Conservation (phyloP, 2,113 vertebrate species). For the Perca fluviatilis region DNA sequence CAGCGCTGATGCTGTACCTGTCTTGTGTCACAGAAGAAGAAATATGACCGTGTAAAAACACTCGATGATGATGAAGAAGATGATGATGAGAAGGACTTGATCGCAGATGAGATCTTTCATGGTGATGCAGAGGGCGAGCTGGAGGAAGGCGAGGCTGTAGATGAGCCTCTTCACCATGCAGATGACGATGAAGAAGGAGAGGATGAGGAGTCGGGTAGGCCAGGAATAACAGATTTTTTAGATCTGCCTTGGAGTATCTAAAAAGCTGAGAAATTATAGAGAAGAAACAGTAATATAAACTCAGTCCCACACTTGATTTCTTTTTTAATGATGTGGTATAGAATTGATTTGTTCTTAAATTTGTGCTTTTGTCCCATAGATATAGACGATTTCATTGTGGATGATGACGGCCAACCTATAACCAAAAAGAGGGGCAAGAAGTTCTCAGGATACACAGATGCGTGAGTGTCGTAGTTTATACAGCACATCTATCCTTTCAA, state of each 20-base stretch:
- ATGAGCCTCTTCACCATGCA: slow-evolving; percentile 85
- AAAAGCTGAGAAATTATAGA: not conserved
- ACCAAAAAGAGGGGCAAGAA: slow-evolving; percentile 97
- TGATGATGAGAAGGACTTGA: slow-evolving; percentile 94
- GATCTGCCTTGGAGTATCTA: not conserved
- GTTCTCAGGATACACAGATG: slow-evolving; percentile 96
- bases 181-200: slow-evolving; percentile 95
- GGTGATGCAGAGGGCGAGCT: slow-evolving; percentile 93
- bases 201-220: slow-evolving; percentile 93
- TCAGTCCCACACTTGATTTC: not conserved
- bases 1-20: not conserved
- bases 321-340: not conserved
- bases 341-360: not conserved
- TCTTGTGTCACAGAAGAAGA: slow-evolving; percentile 86
- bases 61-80: slow-evolving; percentile 98
- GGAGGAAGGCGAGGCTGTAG: slow-evolving; percentile 91
- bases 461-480: slow-evolving; percentile 85
- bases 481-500: not conserved
- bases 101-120: slow-evolving; percentile 97
- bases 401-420: slow-evolving; percentile 96
- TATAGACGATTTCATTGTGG: slow-evolving; percentile 98
- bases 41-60: slow-evolving; percentile 94
- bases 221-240: not conserved
- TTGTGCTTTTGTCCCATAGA: slow-evolving; percentile 78
- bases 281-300: not conserved